Percentiles rank a stretch among this genome's conserved stretches.
Evolutionary conservation across 1,140 invertebrate species (phyloP).

Genomic region (Drosophila dunni): DNA sequence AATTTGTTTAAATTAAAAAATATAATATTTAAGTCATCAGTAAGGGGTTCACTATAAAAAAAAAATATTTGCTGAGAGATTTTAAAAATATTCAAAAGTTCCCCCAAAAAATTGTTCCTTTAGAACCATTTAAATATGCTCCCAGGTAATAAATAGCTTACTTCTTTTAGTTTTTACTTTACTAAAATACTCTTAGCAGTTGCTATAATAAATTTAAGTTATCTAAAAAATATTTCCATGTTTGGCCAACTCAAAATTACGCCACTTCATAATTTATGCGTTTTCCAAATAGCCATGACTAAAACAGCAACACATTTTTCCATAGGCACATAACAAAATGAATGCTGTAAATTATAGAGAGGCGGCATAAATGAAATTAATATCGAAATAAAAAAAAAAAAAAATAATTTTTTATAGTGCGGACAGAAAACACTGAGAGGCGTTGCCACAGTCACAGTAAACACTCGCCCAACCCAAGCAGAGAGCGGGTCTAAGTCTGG

Average conservation of each 20-base stretch:
- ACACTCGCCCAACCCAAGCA: conserved; percentile 21
- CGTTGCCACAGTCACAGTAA: conserved; percentile 40
- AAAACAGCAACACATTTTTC: neutral
- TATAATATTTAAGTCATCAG: too few relatives aligned
- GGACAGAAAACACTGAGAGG: conserved; percentile 35
- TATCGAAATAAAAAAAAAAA: conserved; percentile 25
- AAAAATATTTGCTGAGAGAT: too few relatives aligned
- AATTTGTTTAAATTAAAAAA: too few relatives aligned
- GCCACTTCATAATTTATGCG: conserved; percentile 5
- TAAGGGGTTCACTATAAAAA: too few relatives aligned
- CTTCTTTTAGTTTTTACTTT: too few relatives aligned
- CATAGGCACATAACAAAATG: conserved; percentile 15
- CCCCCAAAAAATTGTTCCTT: too few relatives aligned
- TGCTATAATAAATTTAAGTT: too few relatives aligned
- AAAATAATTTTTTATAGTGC: conserved; percentile 65
- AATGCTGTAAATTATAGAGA: conserved; percentile 59
- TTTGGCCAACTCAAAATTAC: conserved; percentile 4
- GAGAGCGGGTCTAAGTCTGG: neutral
- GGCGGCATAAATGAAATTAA: conserved; percentile 36
- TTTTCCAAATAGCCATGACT: conserved; percentile 4
- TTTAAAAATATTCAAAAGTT: too few relatives aligned
- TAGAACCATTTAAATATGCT: too few relatives aligned
- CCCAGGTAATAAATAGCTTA: too few relatives aligned
- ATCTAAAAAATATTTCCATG: neutral
- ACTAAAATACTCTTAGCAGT: too few relatives aligned